Evolutionary conservation across 2,113 vertebrate genomes (phyloP).

Genomic region (Sisor rabdophorus): DNA sequence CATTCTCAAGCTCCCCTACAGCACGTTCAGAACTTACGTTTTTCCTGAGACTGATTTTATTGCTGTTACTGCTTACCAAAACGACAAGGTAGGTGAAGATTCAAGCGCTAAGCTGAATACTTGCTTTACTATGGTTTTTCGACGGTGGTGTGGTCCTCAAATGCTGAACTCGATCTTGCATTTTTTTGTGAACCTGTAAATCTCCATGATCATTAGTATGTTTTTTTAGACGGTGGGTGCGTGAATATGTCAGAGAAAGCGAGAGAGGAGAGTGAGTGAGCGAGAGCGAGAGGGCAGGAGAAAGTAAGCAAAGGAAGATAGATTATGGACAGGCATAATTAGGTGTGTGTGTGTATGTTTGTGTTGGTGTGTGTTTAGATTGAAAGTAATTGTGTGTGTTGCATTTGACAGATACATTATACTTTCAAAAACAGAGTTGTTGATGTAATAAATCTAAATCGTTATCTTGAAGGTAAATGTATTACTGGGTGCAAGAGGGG

Average conservation of each 20-base stretch:
- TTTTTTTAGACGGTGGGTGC: too few relatives aligned
- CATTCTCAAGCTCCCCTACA: slow-evolving; percentile 94
- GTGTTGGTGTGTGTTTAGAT: neutral
- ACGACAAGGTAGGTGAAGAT: slow-evolving; percentile 86
- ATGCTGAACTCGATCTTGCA: neutral
- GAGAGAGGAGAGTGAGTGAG: too few relatives aligned
- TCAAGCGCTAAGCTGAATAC: neutral
- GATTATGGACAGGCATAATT: neutral
- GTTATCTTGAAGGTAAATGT: neutral
- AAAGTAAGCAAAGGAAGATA: too few relatives aligned
- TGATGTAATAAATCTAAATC: neutral
- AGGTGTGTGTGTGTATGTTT: slow-evolving; percentile 1
- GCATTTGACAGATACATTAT: neutral
- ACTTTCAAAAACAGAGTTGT: neutral
- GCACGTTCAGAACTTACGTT: slow-evolving; percentile 96
- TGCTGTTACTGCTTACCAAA: slow-evolving; percentile 97
- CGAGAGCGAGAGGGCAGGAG: slow-evolving; percentile 26
- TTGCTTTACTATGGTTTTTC: neutral
- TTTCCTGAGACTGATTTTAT: slow-evolving; percentile 98
- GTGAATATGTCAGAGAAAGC: slow-evolving; percentile 17
- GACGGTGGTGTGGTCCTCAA: neutral
- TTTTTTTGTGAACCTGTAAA: too few relatives aligned
- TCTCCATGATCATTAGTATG: too few relatives aligned
- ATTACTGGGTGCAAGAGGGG: neutral
- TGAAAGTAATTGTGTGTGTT: too few relatives aligned